These are phyloP conservation scores for Meandrusa payeni DNA, from an alignment of 2,888 invertebrate genomes.

Conservation along the genomic window DNA sequence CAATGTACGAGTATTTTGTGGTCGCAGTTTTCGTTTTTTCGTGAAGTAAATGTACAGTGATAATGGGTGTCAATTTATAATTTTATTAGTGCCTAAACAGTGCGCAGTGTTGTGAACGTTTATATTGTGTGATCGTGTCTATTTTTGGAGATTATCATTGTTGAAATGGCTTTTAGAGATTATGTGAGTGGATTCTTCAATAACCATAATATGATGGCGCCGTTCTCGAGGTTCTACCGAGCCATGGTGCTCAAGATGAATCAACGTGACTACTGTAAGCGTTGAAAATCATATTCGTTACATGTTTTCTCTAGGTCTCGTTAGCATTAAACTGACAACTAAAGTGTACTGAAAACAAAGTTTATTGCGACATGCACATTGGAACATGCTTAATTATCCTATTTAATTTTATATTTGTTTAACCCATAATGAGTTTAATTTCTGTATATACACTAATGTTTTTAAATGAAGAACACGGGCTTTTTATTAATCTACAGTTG, in stretches of 20 bases:
- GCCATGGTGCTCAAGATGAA: slow-evolving; percentile 76
- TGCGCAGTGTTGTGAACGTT: slow-evolving; percentile 34
- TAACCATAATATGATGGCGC: slow-evolving; percentile 61
- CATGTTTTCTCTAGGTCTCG: too few relatives aligned
- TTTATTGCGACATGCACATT: too few relatives aligned
- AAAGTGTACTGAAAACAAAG: too few relatives aligned
- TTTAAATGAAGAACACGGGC: too few relatives aligned
- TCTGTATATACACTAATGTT: too few relatives aligned
- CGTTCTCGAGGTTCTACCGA: slow-evolving; percentile 65
- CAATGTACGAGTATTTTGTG: slow-evolving; percentile 30
- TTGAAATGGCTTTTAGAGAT: slow-evolving; percentile 49
- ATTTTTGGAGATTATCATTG: slow-evolving; percentile 26
- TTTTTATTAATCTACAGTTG: too few relatives aligned
- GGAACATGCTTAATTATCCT: too few relatives aligned
- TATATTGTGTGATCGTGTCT: slow-evolving; percentile 36
- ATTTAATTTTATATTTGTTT: too few relatives aligned
- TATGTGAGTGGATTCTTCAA: slow-evolving; percentile 49
- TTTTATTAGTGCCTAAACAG: slow-evolving; percentile 52
- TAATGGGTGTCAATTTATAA: slow-evolving; percentile 77
- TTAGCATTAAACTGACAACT: too few relatives aligned
- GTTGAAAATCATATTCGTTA: not conserved
- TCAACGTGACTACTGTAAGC: slow-evolving; percentile 57
- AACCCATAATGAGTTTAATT: too few relatives aligned
- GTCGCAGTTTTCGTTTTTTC: slow-evolving; percentile 31
- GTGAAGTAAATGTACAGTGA: slow-evolving; percentile 51